Evolutionary conservation across 2,888 invertebrate species (phyloP).

Genomic region (Cremastinae sp.): DNA sequence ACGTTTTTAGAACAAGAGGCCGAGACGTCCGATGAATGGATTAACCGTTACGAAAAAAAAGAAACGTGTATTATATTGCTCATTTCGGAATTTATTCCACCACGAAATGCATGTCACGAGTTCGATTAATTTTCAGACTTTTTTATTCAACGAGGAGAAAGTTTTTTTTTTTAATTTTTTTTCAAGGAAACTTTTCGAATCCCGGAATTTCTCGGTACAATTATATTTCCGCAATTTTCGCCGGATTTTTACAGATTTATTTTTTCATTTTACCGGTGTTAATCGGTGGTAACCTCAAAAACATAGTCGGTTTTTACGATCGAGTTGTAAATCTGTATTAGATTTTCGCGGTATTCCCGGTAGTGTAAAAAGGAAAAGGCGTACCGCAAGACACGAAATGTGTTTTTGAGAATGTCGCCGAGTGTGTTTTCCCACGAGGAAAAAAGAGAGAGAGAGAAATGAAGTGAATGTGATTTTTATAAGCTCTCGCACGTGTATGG

Average conservation of each 20-base stretch:
- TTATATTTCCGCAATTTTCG: no score
- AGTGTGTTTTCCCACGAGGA: constrained; percentile 14
- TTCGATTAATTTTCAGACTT: no score
- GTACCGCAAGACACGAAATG: not conserved
- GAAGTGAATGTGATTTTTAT: constrained; percentile 3
- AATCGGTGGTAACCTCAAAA: no score
- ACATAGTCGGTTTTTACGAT: no score
- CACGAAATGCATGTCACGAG: no score
- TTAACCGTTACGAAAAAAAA: not conserved
- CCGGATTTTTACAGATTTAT: no score
- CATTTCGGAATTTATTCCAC: not conserved
- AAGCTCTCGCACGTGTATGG: constrained; percentile 13
- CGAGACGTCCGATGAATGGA: constrained; percentile 2
- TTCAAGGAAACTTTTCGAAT: no score
- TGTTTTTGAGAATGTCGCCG: constrained; percentile 10
- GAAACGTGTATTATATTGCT: constrained; percentile 1
- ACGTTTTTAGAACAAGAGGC: not conserved
- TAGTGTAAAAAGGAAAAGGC: not conserved
- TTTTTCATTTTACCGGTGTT: no score
- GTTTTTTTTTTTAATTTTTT: no score
- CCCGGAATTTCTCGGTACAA: no score
- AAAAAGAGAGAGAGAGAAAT: constrained; percentile 1
- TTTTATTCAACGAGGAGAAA: no score
- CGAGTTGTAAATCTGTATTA: not conserved
- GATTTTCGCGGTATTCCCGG: constrained; percentile 17